Evolutionary conservation across 2,888 invertebrate genomes (phyloP).

Genomic region (Tenodera sinensis): DNA sequence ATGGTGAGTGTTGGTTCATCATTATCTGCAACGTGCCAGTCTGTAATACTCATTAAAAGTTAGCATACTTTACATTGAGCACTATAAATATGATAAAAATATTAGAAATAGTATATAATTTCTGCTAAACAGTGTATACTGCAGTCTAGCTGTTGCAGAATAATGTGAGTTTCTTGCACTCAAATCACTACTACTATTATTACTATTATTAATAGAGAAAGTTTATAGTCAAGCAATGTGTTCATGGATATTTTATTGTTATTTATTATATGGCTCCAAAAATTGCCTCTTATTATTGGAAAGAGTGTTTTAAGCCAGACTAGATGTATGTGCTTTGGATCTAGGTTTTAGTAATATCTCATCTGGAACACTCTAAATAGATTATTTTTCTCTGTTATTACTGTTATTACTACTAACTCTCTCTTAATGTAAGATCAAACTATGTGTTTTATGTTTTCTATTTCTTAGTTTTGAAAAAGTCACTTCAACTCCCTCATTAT

Average conservation of each 20-base stretch:
- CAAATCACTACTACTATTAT: neutral
- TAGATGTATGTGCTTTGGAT: neutral
- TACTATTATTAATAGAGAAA: neutral
- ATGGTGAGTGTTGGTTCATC: neutral
- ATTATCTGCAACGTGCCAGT: neutral
- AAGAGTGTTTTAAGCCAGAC: neutral
- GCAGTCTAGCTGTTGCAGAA: neutral
- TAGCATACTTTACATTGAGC: neutral
- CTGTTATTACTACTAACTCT: neutral
- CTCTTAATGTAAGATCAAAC: neutral
- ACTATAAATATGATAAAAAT: neutral
- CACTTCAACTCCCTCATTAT: constrained; percentile 2
- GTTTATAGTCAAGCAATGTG: neutral
- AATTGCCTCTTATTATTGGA: neutral
- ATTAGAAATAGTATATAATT: neutral
- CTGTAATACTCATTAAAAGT: neutral
- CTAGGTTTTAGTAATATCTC: neutral
- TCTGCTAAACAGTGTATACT: neutral
- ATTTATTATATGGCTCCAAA: neutral
- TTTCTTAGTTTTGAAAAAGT: constrained; percentile 3
- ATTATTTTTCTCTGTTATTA: neutral
- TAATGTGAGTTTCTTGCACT: neutral
- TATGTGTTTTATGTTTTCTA: neutral
- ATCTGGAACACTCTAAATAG: neutral
- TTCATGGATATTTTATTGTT: neutral